A percentile compares a stretch with the other conserved stretches of the same genome.
phyloP scores from a whole-genome alignment of 2,113 vertebrate genomes.

The Notechis scutatus region DNA sequence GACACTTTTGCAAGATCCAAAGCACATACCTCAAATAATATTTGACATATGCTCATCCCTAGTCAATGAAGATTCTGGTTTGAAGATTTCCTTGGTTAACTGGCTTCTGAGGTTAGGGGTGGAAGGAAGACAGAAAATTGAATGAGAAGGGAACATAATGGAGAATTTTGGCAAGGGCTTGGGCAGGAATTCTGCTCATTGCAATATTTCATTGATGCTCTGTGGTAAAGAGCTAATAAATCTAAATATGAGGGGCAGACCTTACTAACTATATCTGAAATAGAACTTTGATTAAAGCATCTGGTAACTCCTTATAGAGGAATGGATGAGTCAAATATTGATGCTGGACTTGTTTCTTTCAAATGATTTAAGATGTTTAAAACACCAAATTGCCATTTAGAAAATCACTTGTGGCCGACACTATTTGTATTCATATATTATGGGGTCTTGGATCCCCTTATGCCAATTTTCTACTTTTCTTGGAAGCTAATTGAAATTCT shows the following conservation, averaged over 20 bases:
- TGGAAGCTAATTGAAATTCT: conserved; percentile 44
- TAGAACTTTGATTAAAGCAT: conserved; percentile 28
- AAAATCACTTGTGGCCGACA: conserved; percentile 34
- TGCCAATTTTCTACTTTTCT: conserved; percentile 17
- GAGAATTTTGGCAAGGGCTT: not conserved
- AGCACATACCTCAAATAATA: not conserved
- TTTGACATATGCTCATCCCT: not conserved
- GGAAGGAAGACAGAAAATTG: not conserved
- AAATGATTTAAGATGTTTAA: conserved; percentile 46
- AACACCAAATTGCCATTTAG: conserved; percentile 42
- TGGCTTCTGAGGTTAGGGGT: not conserved
- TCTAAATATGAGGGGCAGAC: conserved; percentile 34
- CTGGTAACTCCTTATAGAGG: conserved; percentile 34
- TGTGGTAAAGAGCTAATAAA: conserved; percentile 42
- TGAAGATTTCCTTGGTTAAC: not conserved
- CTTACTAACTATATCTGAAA: conserved; percentile 48
- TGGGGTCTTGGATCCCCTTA: conserved; percentile 8
- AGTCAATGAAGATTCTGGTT: not conserved
- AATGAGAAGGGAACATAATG: not conserved
- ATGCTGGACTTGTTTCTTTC: conserved; percentile 34
- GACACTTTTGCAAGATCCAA: not conserved
- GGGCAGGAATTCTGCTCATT: not conserved
- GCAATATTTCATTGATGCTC: not conserved
- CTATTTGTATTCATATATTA: conserved; percentile 29
- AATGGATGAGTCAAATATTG: conserved; percentile 32